phyloP scores from a whole-genome alignment of 2,888 invertebrate genomes.

The Sinopyrophorus schimmeli region DNA sequence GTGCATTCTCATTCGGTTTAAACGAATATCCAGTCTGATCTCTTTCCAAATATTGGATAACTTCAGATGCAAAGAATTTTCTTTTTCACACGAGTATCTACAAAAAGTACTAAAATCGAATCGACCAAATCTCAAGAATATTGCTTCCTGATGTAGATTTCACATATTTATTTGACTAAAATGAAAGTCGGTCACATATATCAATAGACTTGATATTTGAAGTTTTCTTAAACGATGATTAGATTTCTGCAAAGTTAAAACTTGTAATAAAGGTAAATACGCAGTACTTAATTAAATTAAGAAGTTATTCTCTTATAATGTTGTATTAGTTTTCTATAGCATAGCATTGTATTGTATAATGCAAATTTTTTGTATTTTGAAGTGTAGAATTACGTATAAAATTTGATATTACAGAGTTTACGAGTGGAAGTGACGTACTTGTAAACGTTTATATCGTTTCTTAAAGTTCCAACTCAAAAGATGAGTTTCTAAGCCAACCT shows the following conservation, averaged over 20 bases:
- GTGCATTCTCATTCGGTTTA: not conserved
- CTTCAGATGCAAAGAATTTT: conserved; percentile 28
- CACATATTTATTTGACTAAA: conserved; percentile 25
- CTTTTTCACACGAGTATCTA: conserved; percentile 31
- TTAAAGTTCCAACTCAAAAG: not conserved
- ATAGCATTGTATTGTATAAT: too few species aligned
- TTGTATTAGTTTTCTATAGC: too few species aligned
- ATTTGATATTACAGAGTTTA: not conserved
- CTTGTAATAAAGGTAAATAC: too few species aligned
- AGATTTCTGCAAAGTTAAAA: too few species aligned
- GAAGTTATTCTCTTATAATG: too few species aligned
- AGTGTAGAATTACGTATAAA: conserved; percentile 1
- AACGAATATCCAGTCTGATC: conserved; percentile 14
- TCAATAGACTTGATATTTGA: too few species aligned
- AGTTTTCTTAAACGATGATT: too few species aligned
- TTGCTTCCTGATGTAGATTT: conserved; percentile 21
- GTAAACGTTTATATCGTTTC: not conserved
- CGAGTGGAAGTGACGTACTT: not conserved
- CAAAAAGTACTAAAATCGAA: conserved; percentile 22
- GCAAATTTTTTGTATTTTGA: too few species aligned
- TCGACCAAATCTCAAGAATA: conserved; percentile 16
- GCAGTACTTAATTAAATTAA: too few species aligned
- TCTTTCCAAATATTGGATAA: conserved; percentile 20
- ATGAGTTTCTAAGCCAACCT: not conserved
- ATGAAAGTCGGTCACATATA: too few species aligned